Evolutionary conservation across 2,113 vertebrate species (phyloP), one percentile per base, ranked within the genome.

Genomic region (Chascanopsetta lugubris): DNA sequence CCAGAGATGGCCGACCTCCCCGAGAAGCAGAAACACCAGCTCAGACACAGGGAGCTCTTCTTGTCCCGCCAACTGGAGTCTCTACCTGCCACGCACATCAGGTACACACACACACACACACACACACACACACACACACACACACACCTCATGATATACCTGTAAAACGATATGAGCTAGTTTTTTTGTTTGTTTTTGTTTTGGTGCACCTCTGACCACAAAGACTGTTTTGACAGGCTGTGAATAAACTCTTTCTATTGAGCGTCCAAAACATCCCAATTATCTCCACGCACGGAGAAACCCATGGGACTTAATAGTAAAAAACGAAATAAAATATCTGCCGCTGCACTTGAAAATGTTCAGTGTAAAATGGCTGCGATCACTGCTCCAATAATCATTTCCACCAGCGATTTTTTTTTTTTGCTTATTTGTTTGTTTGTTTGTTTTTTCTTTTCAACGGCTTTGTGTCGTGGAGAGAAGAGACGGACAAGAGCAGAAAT

Each of bases 51-150:
- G 81, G 97, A 99, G 83, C 89, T 99, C 55, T 99, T 99, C 79
- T 91, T 99, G 18, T 98, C 96, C 0, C 93, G 97, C 46, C 97
- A 99, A 77, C 89, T 99, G 53, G 97, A 98, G 80, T 98, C 96
- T 2, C 87, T 99, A 85, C 97, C 97, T 0, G 97, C 97, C 55
- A 98, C 97, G 6, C 97, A 98, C 77, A 98, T 99, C 90, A 95
- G 97, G 96, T 97, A 90, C 73, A 2, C 10, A 17, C 54, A 21
- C 8, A n/a, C n/a, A n/a, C n/a, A n/a, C n/a, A n/a, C n/a, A n/a
- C n/a, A n/a, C n/a, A n/a, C 34, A 8, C 30, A 15, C n/a, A n/a
- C n/a, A n/a, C n/a, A n/a, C n/a, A n/a, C n/a, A n/a, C n/a, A n/a
- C n/a, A n/a, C 3, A 0, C 36, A 27, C 15, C 32, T 25, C 3